Evolutionary conservation across 64 coral and sea anemone species (phyloP).

Genomic region (Montipora sp.): DNA sequence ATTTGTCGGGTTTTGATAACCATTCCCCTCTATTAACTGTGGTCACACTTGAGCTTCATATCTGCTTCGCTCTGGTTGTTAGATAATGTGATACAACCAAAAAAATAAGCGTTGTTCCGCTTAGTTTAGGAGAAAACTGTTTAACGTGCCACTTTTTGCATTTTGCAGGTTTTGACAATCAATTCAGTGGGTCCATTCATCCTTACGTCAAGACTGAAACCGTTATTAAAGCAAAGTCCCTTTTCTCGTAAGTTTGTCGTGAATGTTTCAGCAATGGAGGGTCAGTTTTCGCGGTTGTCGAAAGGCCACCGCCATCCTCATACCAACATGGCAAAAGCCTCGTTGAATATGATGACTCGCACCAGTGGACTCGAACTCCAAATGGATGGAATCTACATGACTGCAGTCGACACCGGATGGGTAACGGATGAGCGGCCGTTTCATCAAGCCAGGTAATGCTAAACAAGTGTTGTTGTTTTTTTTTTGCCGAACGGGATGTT

Average conservation of each 20-base stretch:
- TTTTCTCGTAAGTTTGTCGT: slow-evolving; percentile 42
- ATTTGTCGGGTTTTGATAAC: no score
- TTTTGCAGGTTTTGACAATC: slow-evolving; percentile 27
- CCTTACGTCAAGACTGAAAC: slow-evolving; percentile 46
- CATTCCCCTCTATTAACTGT: no score
- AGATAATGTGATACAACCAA: no score
- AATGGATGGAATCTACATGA: slow-evolving; percentile 56
- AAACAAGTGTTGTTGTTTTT: not conserved
- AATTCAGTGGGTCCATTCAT: slow-evolving; percentile 56
- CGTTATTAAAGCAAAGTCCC: slow-evolving; percentile 29
- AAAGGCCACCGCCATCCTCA: slow-evolving; percentile 52
- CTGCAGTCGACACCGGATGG: slow-evolving; percentile 53
- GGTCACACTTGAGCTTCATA: no score
- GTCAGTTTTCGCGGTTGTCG: slow-evolving; percentile 19
- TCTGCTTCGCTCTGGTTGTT: no score
- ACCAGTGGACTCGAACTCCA: slow-evolving; percentile 46
- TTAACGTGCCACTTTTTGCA: not conserved
- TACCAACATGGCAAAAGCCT: slow-evolving; percentile 58
- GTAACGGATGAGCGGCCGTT: slow-evolving; percentile 52
- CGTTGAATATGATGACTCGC: slow-evolving; percentile 51
- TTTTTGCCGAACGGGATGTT: no score
- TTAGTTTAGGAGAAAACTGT: no score
- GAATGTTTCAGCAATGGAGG: slow-evolving; percentile 60
- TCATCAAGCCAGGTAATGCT: slow-evolving; percentile 15
- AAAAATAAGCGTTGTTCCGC: no score